These are phyloP conservation scores for Ormia ochracea DNA, from an alignment of 2,888 invertebrate species.

Conservation along the genomic window DNA sequence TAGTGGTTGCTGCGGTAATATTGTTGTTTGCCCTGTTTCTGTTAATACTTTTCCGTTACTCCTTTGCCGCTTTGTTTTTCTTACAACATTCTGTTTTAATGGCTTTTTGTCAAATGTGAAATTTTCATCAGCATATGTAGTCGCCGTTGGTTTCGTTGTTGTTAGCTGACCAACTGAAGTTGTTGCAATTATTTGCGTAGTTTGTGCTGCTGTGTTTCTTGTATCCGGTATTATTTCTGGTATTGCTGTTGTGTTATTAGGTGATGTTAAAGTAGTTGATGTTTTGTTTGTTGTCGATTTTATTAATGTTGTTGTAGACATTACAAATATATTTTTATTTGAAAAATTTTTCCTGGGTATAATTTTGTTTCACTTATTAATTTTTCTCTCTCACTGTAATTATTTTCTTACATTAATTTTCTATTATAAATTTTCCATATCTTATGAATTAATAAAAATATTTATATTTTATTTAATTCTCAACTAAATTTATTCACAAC, in stretches of 20 bases:
- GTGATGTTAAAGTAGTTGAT: conserved; percentile 50
- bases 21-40: conserved; percentile 4
- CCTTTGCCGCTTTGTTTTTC: conserved; percentile 52
- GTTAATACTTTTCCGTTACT: conserved; percentile 30
- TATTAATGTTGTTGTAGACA: conserved; percentile 60
- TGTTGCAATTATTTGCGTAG: conserved; percentile 13
- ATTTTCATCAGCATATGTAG: conserved; percentile 54
- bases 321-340: conserved; percentile 58
- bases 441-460: conserved; percentile 19
- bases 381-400: conserved; percentile 10
- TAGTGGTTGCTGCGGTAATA: conserved; percentile 10
- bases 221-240: conserved; percentile 44
- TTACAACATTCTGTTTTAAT: conserved; percentile 52
- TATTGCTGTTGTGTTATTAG: conserved; percentile 51
- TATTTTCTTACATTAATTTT: neutral
- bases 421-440: conserved; percentile 28
- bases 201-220: conserved; percentile 23
- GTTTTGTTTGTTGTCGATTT: conserved; percentile 47
- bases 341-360: conserved; percentile 16
- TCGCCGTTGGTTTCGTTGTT: conserved; percentile 22
- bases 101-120: conserved; percentile 30
- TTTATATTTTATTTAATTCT: conserved; percentile 8
- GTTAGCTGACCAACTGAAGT: conserved; percentile 13
- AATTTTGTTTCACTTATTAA: conserved; percentile 25
- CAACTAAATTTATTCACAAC: conserved; percentile 44